These are phyloP conservation scores for Macropodus opercularis DNA, from an alignment of 2,797 vertebrate genomes.

Conservation along the genomic window DNA sequence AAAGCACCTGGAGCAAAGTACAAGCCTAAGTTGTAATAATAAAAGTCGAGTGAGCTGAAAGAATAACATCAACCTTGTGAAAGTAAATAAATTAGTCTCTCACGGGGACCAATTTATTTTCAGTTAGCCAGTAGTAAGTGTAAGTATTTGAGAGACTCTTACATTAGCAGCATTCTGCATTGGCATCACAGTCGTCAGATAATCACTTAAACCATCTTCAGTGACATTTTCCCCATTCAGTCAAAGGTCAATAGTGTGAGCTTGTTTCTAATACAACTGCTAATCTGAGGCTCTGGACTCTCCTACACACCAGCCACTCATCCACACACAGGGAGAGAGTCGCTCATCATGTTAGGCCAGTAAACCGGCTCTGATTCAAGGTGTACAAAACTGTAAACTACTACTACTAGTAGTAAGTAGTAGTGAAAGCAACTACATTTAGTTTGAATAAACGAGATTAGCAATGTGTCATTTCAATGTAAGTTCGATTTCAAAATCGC, in stretches of 20 bases:
- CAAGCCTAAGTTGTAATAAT: conserved; percentile 11
- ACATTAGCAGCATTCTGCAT: conserved; percentile 44
- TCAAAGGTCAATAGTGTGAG: conserved; percentile 40
- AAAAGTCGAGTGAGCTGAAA: conserved; percentile 10
- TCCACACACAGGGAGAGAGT: conserved; percentile 45
- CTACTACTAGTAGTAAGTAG: no score
- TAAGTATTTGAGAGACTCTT: conserved; percentile 58
- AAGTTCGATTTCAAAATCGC: no score
- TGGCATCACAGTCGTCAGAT: conserved; percentile 47
- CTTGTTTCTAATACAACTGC: conserved; percentile 55
- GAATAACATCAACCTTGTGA: not conserved
- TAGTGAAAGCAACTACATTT: no score
- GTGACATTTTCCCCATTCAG: conserved; percentile 40
- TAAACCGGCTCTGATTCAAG: conserved; percentile 74
- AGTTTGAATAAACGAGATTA: no score
- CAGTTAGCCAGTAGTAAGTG: conserved; percentile 18
- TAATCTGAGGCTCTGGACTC: conserved; percentile 63
- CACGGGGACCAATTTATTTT: conserved; percentile 32
- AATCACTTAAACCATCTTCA: conserved; percentile 30
- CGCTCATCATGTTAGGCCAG: conserved; percentile 54
- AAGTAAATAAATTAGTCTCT: conserved; percentile 34
- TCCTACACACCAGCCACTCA: conserved; percentile 61
- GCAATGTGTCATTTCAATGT: no score
- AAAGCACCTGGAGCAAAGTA: conserved; percentile 28
- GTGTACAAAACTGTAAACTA: conserved; percentile 11